phyloP scores from a whole-genome alignment of 2,797 vertebrate genomes.

The Amblyopsis hoosieri region DNA sequence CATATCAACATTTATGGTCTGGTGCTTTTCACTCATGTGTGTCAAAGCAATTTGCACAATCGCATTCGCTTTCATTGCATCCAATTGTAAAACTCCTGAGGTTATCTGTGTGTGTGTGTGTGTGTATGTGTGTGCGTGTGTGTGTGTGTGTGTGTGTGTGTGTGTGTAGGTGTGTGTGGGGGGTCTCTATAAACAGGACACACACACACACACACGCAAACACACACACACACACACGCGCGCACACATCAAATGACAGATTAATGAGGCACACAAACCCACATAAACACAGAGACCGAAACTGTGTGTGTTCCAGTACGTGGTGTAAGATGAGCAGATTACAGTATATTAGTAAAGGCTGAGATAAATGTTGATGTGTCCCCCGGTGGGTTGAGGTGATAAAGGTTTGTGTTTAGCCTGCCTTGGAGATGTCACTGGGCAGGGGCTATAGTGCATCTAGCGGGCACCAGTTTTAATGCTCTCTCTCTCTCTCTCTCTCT shows the following conservation, averaged over 20 bases:
- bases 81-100: slow-evolving; percentile 15
- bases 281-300: background rate
- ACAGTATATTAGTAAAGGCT: slow-evolving; percentile 44
- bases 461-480: slow-evolving; percentile 9
- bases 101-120: background rate
- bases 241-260: background rate
- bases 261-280: slow-evolving; percentile 9
- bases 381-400: slow-evolving; percentile 36
- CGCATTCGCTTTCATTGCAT: slow-evolving; percentile 32
- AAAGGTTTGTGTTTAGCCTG: slow-evolving; percentile 33
- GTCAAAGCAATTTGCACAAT: slow-evolving; percentile 20
- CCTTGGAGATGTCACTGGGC: slow-evolving; percentile 1
- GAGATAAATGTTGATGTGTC: slow-evolving; percentile 45
- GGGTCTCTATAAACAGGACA: background rate
- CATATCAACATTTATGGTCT: background rate
- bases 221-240: slow-evolving; percentile 6
- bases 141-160: background rate
- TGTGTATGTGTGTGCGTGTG: background rate
- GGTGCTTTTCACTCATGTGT: slow-evolving; percentile 9
- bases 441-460: slow-evolving; percentile 22
- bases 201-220: slow-evolving; percentile 2
- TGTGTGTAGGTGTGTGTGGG: background rate
- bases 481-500: background rate
- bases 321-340: slow-evolving; percentile 47
- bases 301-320: slow-evolving; percentile 19